Percentiles rank a stretch among this genome's conserved stretches.
Conservation (phyloP, 2,888 invertebrate species). For the Lepetodrilus schrolli region DNA sequence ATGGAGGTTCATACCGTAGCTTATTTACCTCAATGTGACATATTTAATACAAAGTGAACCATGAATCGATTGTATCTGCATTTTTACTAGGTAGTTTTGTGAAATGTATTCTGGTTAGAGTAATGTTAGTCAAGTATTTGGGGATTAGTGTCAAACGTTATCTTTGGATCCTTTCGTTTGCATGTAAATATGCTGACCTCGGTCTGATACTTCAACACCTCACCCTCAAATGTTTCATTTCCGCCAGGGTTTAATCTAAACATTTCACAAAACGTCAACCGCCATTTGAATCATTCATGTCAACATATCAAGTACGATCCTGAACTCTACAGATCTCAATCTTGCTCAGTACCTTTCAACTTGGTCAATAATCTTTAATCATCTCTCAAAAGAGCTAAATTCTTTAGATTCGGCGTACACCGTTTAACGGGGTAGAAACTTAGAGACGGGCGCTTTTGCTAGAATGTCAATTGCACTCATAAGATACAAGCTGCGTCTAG, state of each 20-base stretch:
- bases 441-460: conserved; percentile 10
- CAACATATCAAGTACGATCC: background rate
- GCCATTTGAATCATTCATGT: conserved; percentile 2
- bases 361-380: conserved; percentile 25
- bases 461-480: background rate
- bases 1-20: too few relatives aligned
- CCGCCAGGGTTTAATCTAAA: conserved; percentile 6
- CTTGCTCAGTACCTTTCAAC: background rate
- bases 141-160: too few relatives aligned
- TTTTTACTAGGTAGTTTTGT: too few relatives aligned
- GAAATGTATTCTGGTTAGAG: too few relatives aligned
- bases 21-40: too few relatives aligned
- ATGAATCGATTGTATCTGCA: too few relatives aligned
- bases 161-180: too few relatives aligned
- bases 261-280: background rate
- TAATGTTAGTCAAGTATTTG: too few relatives aligned
- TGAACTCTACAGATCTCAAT: conserved; percentile 1
- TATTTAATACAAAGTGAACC: too few relatives aligned
- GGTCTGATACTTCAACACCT: background rate
- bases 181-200: too few relatives aligned
- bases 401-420: conserved; percentile 13
- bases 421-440: conserved; percentile 6
- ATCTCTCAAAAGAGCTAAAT: conserved; percentile 14
- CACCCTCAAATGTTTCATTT: conserved; percentile 13
- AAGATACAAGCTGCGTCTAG: background rate